Conservation (phyloP, 2,888 invertebrate species). For the Xestia sexstrigata region DNA sequence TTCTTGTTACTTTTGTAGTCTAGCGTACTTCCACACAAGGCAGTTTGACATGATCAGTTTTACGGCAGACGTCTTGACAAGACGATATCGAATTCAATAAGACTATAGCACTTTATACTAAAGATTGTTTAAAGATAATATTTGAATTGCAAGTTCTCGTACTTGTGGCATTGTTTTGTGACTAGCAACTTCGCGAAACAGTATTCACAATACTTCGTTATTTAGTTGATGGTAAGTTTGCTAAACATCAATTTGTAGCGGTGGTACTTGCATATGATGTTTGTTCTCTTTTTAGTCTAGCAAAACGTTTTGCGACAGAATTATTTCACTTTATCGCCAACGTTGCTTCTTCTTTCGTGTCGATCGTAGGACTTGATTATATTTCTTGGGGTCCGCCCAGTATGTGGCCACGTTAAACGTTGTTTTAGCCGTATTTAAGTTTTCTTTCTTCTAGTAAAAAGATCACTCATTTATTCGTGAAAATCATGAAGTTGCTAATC, state of each 20-base stretch:
- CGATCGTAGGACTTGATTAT: too few relatives aligned
- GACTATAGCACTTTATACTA: constrained; percentile 36
- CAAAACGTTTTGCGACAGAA: not conserved
- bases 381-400: too few relatives aligned
- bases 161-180: constrained; percentile 34
- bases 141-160: constrained; percentile 24
- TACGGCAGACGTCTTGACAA: constrained; percentile 3
- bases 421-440: not conserved
- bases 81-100: constrained; percentile 13
- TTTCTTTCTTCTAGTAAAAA: not conserved
- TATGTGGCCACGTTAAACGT: not conserved
- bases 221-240: not conserved
- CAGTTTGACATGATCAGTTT: constrained; percentile 40
- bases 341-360: too few relatives aligned
- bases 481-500: not conserved
- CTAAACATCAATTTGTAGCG: not conserved
- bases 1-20: too few relatives aligned
- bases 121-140: constrained; percentile 24
- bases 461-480: not conserved
- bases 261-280: not conserved
- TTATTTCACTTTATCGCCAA: not conserved
- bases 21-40: constrained; percentile 48
- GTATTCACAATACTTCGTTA: not conserved
- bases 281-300: not conserved
- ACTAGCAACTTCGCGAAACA: not conserved